Conservation (phyloP, 2,797 vertebrate genomes). For the Pangasius mekongensis region DNA sequence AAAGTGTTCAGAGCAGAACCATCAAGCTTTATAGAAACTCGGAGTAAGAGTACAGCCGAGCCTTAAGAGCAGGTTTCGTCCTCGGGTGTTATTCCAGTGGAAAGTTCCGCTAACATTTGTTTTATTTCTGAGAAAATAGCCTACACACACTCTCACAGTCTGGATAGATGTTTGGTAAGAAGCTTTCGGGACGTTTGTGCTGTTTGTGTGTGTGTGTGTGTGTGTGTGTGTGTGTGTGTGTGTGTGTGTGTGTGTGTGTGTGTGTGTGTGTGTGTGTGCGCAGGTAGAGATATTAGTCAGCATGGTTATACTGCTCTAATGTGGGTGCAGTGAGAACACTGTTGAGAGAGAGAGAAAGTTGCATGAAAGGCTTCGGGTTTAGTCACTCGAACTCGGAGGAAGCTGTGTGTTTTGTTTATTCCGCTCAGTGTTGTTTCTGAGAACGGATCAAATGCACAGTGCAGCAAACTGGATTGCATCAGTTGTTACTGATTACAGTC, state of each 20-base stretch:
- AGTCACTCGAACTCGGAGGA: not conserved
- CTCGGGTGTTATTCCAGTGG: conserved; percentile 19
- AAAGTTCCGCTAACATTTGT: conserved; percentile 33
- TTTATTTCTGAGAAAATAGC: conserved; percentile 18
- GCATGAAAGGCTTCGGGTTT: conserved; percentile 14
- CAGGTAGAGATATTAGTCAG: conserved; percentile 52
- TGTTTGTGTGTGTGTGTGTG: not conserved
- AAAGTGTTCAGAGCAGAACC: not conserved
- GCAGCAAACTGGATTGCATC: not conserved
- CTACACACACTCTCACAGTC: conserved; percentile 5
- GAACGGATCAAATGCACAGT: not conserved
- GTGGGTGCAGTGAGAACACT: not conserved
- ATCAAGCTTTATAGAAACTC: not conserved
- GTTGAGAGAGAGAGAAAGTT: conserved; percentile 33
- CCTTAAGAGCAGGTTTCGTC: not conserved
- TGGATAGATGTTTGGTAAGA: conserved; percentile 18
- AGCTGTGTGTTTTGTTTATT: not conserved
- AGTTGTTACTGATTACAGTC: not conserved
- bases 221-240: conserved; percentile 17
- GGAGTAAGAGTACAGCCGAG: not conserved
- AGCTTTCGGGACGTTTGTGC: not conserved
- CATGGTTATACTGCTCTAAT: conserved; percentile 13
- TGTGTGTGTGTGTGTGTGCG: conserved; percentile 3
- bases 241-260: not conserved
- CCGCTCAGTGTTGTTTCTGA: not conserved